A percentile compares a stretch with the other conserved stretches of the same genome.
These are phyloP conservation scores for Osmerus eperlanus DNA, from an alignment of 2,113 vertebrate species.

Conservation along the genomic window DNA sequence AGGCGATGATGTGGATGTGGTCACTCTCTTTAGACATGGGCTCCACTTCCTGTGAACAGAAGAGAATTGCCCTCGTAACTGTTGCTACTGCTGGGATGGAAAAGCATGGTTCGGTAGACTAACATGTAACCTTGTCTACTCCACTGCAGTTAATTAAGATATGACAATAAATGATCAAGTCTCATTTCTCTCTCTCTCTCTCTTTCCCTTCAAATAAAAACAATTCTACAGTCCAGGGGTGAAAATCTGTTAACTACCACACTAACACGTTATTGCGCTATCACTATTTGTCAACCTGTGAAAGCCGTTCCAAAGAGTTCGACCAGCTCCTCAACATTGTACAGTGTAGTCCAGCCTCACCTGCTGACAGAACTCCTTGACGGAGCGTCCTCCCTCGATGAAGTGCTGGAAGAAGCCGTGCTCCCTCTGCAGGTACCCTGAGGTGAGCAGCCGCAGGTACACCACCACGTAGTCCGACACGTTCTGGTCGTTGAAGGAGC, in stretches of 20 bases:
- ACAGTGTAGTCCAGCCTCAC: slow-evolving; percentile 50
- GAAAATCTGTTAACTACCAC: too few relatives aligned
- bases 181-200: too few relatives aligned
- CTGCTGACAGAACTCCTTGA: slow-evolving; percentile 94
- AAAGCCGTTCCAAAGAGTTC: too few relatives aligned
- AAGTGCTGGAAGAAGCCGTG: slow-evolving; percentile 91
- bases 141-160: too few relatives aligned
- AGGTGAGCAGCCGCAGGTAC: slow-evolving; percentile 91
- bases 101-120: not conserved
- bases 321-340: too few relatives aligned
- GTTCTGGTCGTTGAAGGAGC: slow-evolving; percentile 91
- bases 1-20: slow-evolving; percentile 95
- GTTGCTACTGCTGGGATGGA: not conserved
- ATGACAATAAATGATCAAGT: too few relatives aligned
- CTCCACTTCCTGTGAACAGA: slow-evolving; percentile 75
- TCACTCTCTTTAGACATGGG: slow-evolving; percentile 95
- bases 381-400: slow-evolving; percentile 89
- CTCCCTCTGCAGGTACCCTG: slow-evolving; percentile 88
- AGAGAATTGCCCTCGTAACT: not conserved
- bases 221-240: not conserved
- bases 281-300: too few relatives aligned
- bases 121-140: not conserved
- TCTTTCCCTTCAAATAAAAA: not conserved
- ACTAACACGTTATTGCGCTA: too few relatives aligned
- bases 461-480: slow-evolving; percentile 93